Evolutionary conservation across 2,113 vertebrate genomes (phyloP).

Genomic region (Callorhinus ursinus): DNA sequence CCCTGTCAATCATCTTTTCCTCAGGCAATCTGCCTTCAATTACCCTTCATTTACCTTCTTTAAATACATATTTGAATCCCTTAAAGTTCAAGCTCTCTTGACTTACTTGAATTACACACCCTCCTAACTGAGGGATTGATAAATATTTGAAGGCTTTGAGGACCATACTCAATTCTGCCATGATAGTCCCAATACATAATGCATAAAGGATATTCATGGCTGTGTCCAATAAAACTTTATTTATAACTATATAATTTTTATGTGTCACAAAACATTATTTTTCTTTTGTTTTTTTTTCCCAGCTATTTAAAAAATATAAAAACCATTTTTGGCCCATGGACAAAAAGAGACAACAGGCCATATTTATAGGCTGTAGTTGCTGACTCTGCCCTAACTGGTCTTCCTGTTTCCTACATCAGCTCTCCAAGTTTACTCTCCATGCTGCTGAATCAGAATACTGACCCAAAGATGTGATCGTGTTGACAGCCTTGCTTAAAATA

Average conservation of each 20-base stretch:
- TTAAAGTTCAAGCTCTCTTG: not conserved
- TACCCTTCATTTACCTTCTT: not conserved
- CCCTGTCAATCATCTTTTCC: not conserved
- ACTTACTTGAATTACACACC: not conserved
- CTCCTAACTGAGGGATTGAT: not conserved
- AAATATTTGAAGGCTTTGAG: constrained; percentile 1
- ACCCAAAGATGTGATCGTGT: accelerated
- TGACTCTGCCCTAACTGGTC: not conserved
- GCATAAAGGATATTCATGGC: not conserved
- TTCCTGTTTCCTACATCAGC: not conserved
- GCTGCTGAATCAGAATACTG: not conserved
- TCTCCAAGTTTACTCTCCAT: not conserved
- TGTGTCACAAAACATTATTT: not conserved
- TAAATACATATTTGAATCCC: not conserved
- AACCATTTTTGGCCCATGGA: not conserved
- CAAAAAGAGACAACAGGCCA: not conserved
- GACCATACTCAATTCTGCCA: not conserved
- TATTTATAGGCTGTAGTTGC: not conserved
- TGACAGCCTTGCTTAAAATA: not conserved
- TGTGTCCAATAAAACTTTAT: not conserved
- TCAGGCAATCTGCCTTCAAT: not conserved
- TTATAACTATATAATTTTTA: not conserved
- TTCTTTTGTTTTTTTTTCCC: not conserved
- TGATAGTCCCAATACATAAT: not conserved
- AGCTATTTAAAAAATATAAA: not conserved